Evolutionary conservation across 2,797 vertebrate species (phyloP), one percentile per base, ranked within the genome.

Genomic region (Garrulus glandarius): DNA sequence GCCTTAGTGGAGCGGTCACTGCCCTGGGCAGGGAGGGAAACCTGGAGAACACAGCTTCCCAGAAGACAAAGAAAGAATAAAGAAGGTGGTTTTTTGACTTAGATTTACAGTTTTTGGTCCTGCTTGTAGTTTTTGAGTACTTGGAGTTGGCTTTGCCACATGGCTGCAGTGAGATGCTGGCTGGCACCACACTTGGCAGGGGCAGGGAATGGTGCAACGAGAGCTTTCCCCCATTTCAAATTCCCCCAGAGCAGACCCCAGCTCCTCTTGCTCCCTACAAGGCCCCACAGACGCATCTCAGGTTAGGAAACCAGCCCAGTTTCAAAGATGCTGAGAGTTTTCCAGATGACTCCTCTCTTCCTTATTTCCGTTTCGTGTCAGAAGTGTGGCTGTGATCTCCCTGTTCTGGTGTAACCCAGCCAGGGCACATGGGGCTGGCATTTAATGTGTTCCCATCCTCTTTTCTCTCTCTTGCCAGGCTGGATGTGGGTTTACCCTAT

Each of bases 11-110:
- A 76, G 63, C 30, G 3, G 11, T 23, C 44, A 1, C 27, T 30
- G 68, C 13, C 26, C 27, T 32, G 26, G 37, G 37, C 17, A 6
- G 12, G 27, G 47, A 10, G 50, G 10, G 36, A 37, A 24, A 7
- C 21, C 18, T 11, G n/a, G 26, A 43, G 46, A 60, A 1, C 26
- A 2, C 29, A 13, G 13, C 5, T 65, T 29, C 46, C 18, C 30
- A 15, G 46, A 17, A n/a, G 9, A 21, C 13, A 65, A 80, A 43
- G 15, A 24, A 34, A 56, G 5, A 59, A 37, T 24, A n/a, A 63
- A 34, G 41, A 41, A n/a, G 5, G 27, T 5, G 37, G 0, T 0
- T 2, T n/a, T 57, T 60, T 5, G 0, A 10, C 18, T 83, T 41
- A 24, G 19, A 71, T 65, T 50, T 69, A 8, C 4, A 30, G 3